phyloP scores from a whole-genome alignment of 2,113 vertebrate species.

The Canis aureus region DNA sequence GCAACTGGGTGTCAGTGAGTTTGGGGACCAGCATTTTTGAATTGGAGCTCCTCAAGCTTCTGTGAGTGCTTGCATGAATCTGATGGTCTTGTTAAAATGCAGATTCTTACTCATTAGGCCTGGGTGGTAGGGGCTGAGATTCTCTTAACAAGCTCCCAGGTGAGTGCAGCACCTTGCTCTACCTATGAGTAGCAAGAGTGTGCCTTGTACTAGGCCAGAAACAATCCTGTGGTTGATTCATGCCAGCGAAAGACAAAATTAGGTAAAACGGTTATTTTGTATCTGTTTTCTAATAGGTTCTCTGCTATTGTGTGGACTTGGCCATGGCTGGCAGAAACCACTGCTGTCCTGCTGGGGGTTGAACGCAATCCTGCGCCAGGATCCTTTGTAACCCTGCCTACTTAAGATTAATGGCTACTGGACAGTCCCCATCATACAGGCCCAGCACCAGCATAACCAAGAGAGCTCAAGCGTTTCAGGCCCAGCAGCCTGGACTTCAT shows the following conservation, averaged over 20 bases:
- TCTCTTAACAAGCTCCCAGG: background rate
- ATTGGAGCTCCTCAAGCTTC: background rate
- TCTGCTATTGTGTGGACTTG: background rate
- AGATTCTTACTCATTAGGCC: background rate
- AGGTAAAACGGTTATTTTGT: background rate
- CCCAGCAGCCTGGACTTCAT: background rate
- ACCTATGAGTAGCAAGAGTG: background rate
- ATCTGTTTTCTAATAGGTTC: background rate
- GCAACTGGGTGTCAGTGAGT: background rate
- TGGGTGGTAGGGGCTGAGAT: no score
- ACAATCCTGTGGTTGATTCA: background rate
- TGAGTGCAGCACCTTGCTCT: background rate
- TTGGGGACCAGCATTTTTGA: background rate
- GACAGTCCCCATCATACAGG: no score
- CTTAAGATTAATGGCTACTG: background rate
- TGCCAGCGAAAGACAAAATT: background rate
- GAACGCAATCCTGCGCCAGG: background rate
- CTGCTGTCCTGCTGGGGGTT: background rate
- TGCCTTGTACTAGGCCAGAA: fast-evolving
- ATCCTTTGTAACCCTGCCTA: no score
- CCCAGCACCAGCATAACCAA: fast-evolving
- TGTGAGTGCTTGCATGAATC: fast-evolving
- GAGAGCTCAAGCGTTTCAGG: background rate
- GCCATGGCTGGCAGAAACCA: background rate
- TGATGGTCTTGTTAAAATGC: background rate